These are phyloP conservation scores for Mastigias papua DNA, from an alignment of 30 jellyfish, hydroid and myxozoan genomes.

Conservation along the genomic window DNA sequence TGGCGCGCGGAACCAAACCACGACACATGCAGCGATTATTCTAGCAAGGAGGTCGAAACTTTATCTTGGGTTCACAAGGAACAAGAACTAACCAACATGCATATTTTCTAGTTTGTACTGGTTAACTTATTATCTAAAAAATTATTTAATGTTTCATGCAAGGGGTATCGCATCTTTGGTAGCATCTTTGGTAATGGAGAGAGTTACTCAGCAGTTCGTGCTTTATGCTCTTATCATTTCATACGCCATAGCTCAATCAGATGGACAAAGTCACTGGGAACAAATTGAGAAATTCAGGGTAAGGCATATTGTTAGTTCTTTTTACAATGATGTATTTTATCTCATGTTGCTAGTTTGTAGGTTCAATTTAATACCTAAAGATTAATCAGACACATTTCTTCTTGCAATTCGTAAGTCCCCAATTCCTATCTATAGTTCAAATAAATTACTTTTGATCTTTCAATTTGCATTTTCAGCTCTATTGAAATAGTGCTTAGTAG, in stretches of 20 bases:
- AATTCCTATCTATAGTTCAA: too few relatives aligned
- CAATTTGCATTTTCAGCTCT: too few relatives aligned
- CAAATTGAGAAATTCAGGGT: not conserved
- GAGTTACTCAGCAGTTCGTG: not conserved
- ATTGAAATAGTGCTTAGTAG: too few relatives aligned
- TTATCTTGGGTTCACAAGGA: not conserved
- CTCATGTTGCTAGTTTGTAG: too few relatives aligned
- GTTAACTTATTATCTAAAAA: not conserved
- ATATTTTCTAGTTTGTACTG: not conserved
- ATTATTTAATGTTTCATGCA: not conserved
- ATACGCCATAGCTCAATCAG: not conserved
- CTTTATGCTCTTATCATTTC: not conserved
- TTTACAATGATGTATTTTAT: too few relatives aligned
- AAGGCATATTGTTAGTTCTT: too few relatives aligned
- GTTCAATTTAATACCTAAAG: too few relatives aligned
- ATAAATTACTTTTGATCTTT: too few relatives aligned
- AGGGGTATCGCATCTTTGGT: not conserved
- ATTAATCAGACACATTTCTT: too few relatives aligned
- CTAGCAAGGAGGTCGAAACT: not conserved
- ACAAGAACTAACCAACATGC: not conserved
- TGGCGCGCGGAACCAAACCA: constrained; percentile 13
- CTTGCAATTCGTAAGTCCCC: too few relatives aligned
- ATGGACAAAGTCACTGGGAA: not conserved
- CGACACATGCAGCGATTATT: constrained; percentile 7
- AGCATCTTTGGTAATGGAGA: not conserved